Conservation (phyloP, 2,888 invertebrate genomes). For the Drosophila pegasa region DNA sequence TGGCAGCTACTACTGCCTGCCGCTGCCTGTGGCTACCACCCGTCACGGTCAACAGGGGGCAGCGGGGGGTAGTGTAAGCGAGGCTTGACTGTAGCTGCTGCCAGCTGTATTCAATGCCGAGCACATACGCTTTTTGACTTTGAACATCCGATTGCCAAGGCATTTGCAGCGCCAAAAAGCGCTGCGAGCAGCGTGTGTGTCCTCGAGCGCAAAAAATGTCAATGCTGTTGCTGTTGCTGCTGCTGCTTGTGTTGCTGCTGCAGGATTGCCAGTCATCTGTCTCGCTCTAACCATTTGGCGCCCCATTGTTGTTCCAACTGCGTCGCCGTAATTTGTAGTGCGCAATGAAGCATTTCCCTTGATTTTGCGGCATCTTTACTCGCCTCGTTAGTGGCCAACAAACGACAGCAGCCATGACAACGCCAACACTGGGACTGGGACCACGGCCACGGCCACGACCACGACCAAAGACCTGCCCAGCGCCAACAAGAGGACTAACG, state of each 20-base stretch:
- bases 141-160: conserved; percentile 78
- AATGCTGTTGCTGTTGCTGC: conserved; percentile 49
- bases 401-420: conserved; percentile 79
- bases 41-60: conserved; percentile 38
- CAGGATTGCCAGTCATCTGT: conserved; percentile 26
- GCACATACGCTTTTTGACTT: conserved; percentile 80
- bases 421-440: conserved; percentile 53
- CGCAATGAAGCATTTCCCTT: conserved; percentile 83
- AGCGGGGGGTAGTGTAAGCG: conserved; percentile 21
- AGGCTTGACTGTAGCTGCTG: conserved; percentile 19
- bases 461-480: conserved; percentile 22
- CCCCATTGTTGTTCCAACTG: conserved; percentile 80
- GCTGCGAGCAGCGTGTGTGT: conserved; percentile 54
- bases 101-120: conserved; percentile 65
- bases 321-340: conserved; percentile 81
- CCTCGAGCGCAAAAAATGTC: conserved; percentile 77
- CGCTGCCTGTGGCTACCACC: conserved; percentile 20
- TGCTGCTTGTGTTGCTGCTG: conserved; percentile 25
- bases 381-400: conserved; percentile 82
- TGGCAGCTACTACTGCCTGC: background rate
- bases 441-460: conserved; percentile 22
- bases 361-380: conserved; percentile 82
- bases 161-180: conserved; percentile 47
- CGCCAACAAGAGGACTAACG: conserved; percentile 6
- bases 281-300: conserved; percentile 48